Base-by-base conservation (phyloP, 2,888 invertebrate species). In the Andrena dorsata region DNA sequence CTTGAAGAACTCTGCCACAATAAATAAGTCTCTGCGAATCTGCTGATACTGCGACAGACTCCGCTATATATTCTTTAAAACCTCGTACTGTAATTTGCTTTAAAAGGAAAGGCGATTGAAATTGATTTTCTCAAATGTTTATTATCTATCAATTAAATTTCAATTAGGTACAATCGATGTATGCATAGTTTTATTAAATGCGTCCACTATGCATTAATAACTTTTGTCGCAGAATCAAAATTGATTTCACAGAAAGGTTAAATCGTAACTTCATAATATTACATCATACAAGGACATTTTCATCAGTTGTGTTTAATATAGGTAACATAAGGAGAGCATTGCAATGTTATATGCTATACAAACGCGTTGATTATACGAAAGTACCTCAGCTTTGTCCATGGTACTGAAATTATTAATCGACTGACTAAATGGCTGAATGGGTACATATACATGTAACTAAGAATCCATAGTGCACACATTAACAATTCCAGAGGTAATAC, bases 21-120 rank as follows among this genome's bases (percentile, higher is more conserved):
- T 98, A 99, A 89, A 99, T 99, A 53, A 99, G 96, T 77, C 99
- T 96, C 93, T 99, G 99, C 65, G 97, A 96, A 82, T 97, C 97
- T 7, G 97, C 96, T 30, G 97, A 95, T 88, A 99, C 97, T 77
- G 95, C 96, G 86, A 99, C 97, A 84, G 96, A 95, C 69, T 96
- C 96, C 4, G 96, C 96, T 85, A 98, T 97, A 88, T 96, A 95
- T 88, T 97, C 96, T 93, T 98, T 98, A 90, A 98, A 96, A 92
- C 97, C 96, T 77, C 96, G 95, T 70, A 98, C 97, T 49, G 98
- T 98, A 79, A 96, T 96, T 98, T 98, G 94, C 75, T 85, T 76
- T 68, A 80, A 28, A 63, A 61, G 30, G 28, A 61, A 53, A 35
- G n/a, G 2, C 5, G 41, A 51, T 41, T 60, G 23, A 66, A 30